Evolutionary conservation across 2,888 invertebrate species (phyloP).

Genomic region (Keiferia lycopersicella): DNA sequence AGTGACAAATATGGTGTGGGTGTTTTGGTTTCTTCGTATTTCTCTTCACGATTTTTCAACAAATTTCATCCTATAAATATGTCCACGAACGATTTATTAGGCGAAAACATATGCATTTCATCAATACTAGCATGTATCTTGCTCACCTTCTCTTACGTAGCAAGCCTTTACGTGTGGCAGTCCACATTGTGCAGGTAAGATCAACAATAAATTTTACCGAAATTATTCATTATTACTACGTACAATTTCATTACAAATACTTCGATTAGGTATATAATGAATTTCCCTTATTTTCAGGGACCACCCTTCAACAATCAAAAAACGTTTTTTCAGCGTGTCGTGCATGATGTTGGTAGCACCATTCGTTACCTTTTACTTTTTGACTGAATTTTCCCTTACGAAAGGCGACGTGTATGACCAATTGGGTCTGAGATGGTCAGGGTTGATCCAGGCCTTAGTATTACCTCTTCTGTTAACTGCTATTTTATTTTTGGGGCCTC

Average conservation of each 20-base stretch:
- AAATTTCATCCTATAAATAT: slow-evolving; percentile 27
- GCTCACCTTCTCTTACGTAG: slow-evolving; percentile 90
- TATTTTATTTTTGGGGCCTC: slow-evolving; percentile 91
- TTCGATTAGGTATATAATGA: neutral
- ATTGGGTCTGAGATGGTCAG: slow-evolving; percentile 88
- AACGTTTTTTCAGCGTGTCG: slow-evolving; percentile 92
- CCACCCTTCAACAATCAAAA: slow-evolving; percentile 93
- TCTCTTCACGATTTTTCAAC: slow-evolving; percentile 4
- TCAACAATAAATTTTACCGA: neutral
- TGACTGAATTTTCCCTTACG: slow-evolving; percentile 82
- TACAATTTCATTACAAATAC: neutral
- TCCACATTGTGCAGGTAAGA: slow-evolving; percentile 86
- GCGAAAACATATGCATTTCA: slow-evolving; percentile 70
- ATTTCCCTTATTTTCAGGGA: slow-evolving; percentile 82
- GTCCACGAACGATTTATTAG: slow-evolving; percentile 44
- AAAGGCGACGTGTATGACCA: slow-evolving; percentile 84
- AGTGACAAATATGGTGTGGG: slow-evolving; percentile 16
- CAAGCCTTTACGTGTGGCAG: slow-evolving; percentile 94
- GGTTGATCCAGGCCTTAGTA: slow-evolving; percentile 86
- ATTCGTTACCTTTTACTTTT: slow-evolving; percentile 87
- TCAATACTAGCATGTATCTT: slow-evolving; percentile 88
- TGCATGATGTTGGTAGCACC: slow-evolving; percentile 91
- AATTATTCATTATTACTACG: neutral
- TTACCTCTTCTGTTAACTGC: slow-evolving; percentile 90
- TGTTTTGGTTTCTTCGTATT: slow-evolving; percentile 21